Conservation (phyloP, 2,888 invertebrate genomes). For the Phortica okadai region DNA sequence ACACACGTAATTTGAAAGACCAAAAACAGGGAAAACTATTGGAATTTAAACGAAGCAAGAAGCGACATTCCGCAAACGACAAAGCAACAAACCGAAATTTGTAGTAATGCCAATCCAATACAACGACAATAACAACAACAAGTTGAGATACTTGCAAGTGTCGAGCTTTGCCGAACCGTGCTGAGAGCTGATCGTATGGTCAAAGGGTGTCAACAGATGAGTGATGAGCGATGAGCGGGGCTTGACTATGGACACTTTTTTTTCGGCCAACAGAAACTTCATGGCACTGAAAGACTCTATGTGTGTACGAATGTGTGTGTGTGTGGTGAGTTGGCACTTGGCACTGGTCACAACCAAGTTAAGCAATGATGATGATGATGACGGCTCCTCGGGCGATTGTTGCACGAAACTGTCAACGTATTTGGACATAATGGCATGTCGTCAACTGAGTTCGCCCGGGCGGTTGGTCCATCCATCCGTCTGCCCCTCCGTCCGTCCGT, state of each 20-base stretch:
- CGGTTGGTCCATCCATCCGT: conserved; percentile 56
- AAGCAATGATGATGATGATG: neutral
- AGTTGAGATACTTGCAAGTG: neutral
- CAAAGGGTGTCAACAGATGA: conserved; percentile 18
- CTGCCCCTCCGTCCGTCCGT: conserved; percentile 52
- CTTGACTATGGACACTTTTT: no score
- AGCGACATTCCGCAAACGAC: conserved; percentile 70
- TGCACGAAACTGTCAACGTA: conserved; percentile 61
- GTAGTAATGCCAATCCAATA: conserved; percentile 44
- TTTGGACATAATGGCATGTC: conserved; percentile 72
- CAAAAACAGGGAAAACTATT: conserved; percentile 47
- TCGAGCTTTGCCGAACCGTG: neutral
- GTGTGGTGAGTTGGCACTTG: no score
- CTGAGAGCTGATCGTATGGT: neutral
- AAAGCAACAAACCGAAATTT: conserved; percentile 68
- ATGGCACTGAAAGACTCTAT: no score
- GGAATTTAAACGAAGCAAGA: conserved; percentile 76
- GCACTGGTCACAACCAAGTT: no score
- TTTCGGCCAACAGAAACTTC: no score
- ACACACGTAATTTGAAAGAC: neutral
- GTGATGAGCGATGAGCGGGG: neutral
- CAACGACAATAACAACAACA: conserved; percentile 8
- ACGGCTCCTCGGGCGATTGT: conserved; percentile 26
- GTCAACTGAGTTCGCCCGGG: conserved; percentile 51
- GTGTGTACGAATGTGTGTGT: no score